These are phyloP conservation scores for Aphyosemion australe DNA, from an alignment of 2,113 vertebrate species.

Conservation along the genomic window DNA sequence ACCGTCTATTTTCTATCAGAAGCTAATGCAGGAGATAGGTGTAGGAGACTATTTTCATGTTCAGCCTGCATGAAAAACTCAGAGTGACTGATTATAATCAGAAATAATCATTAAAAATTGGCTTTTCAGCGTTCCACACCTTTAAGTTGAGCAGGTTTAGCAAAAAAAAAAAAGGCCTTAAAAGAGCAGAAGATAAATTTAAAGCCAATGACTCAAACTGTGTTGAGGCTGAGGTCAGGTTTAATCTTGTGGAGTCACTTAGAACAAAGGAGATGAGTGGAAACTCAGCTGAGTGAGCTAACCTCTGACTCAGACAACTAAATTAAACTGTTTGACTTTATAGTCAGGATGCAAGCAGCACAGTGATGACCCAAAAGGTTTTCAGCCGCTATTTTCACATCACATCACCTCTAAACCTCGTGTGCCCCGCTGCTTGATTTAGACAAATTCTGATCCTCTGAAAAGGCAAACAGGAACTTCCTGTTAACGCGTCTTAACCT, in stretches of 20 bases:
- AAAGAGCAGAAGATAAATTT: too few relatives aligned
- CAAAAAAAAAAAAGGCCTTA: too few relatives aligned
- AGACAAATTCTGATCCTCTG: not conserved
- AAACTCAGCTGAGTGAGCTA: constrained; percentile 12
- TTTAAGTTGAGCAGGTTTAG: too few relatives aligned
- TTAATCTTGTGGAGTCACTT: constrained; percentile 28
- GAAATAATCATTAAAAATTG: too few relatives aligned
- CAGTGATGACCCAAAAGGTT: constrained; percentile 22
- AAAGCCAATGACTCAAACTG: constrained; percentile 15
- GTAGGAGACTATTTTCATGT: too few relatives aligned
- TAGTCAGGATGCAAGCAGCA: constrained; percentile 23
- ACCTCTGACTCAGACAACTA: constrained; percentile 47
- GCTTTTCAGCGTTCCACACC: too few relatives aligned
- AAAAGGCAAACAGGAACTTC: not conserved
- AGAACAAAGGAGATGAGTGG: constrained; percentile 27
- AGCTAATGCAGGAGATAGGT: too few relatives aligned
- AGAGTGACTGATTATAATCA: too few relatives aligned
- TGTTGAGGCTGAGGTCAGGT: constrained; percentile 14
- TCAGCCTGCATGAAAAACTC: too few relatives aligned
- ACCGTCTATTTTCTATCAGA: too few relatives aligned
- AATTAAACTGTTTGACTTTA: constrained; percentile 29
- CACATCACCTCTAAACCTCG: not conserved
- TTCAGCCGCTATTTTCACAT: not conserved
- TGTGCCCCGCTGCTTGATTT: not conserved
- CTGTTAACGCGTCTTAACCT: constrained; percentile 3